phyloP scores from a whole-genome alignment of 2,113 vertebrate species.

The Leptosomus discolor region DNA sequence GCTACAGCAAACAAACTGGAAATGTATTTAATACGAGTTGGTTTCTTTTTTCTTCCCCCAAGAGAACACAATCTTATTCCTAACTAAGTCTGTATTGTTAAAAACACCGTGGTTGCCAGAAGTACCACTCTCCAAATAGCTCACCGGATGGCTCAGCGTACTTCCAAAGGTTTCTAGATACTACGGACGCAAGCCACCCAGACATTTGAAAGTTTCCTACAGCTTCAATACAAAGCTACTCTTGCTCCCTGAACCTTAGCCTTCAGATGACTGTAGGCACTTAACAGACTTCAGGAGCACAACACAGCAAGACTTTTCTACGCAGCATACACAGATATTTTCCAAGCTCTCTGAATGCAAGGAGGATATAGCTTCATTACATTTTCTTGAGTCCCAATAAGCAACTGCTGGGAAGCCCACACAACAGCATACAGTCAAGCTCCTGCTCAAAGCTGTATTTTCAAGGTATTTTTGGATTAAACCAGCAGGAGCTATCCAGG shows the following conservation, averaged over 20 bases:
- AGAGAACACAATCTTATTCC: background rate
- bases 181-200: background rate
- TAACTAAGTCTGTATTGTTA: background rate
- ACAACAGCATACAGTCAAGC: background rate
- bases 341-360: background rate
- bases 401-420: no score
- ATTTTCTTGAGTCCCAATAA: background rate
- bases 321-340: background rate
- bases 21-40: background rate
- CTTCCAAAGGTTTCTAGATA: background rate
- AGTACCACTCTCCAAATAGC: background rate
- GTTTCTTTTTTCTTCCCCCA: background rate
- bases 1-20: background rate
- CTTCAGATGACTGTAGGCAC: accelerated
- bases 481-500: background rate
- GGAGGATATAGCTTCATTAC: background rate
- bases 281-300: background rate
- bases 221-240: background rate
- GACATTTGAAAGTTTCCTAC: background rate
- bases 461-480: background rate
- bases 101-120: background rate
- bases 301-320: background rate
- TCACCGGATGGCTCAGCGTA: background rate
- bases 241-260: background rate
- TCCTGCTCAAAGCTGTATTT: background rate